Conservation (phyloP, 2,113 vertebrate species). For the Catagonus wagneri region DNA sequence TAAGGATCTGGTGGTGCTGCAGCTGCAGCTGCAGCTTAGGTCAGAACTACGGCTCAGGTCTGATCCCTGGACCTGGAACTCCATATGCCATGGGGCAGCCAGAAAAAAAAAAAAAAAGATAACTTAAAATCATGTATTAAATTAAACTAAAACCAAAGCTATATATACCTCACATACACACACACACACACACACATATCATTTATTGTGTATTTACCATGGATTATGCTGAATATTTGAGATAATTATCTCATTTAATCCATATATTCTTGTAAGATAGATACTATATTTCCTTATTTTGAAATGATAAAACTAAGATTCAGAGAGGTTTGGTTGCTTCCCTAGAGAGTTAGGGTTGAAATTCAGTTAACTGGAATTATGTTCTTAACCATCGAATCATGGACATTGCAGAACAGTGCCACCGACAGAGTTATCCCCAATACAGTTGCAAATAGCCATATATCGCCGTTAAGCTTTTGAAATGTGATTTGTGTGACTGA, state of each 20-base stretch:
- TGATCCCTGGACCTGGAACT: too few species aligned
- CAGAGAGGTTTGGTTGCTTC: background rate
- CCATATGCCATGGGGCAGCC: too few species aligned
- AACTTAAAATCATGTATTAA: conserved; percentile 43
- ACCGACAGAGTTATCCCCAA: background rate
- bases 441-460: background rate
- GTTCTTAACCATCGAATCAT: background rate
- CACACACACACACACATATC: background rate
- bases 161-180: background rate
- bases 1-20: too few species aligned
- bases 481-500: conserved; percentile 10
- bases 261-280: background rate
- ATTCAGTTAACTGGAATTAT: background rate
- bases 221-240: conserved; percentile 47
- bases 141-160: background rate
- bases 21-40: too few species aligned
- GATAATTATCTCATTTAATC: conserved; percentile 5
- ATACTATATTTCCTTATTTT: conserved; percentile 24
- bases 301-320: background rate
- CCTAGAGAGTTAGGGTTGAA: background rate
- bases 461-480: background rate
- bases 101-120: background rate
- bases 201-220: background rate
- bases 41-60: too few species aligned
- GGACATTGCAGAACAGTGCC: background rate